Conservation (phyloP, 23 tunicate species). For the Ascidia mentula region DNA sequence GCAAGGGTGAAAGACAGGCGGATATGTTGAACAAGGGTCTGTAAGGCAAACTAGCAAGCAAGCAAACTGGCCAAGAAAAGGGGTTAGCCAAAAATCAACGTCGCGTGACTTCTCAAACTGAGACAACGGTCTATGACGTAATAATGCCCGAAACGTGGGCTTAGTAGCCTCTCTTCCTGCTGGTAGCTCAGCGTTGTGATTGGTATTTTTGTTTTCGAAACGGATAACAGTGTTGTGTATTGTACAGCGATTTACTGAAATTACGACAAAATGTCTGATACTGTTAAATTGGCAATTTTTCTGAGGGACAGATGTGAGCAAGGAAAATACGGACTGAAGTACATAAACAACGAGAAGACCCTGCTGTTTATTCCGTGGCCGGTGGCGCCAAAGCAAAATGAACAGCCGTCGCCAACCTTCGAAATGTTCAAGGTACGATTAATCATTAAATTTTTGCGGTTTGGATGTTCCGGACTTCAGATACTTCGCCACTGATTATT, state of each 20-base stretch:
- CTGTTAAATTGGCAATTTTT: conserved; percentile 71
- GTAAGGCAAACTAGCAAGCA: not conserved
- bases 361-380: conserved; percentile 81
- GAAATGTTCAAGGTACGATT: conserved; percentile 69
- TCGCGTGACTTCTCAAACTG: not conserved
- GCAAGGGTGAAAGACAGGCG: not conserved
- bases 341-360: conserved; percentile 43
- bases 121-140: conserved; percentile 2
- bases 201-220: not conserved
- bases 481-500: too few relatives aligned
- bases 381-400: conserved; percentile 61
- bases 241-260: too few relatives aligned
- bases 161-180: not conserved
- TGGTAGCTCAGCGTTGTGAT: not conserved
- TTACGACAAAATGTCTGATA: conserved; percentile 30
- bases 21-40: not conserved
- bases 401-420: conserved; percentile 62
- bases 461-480: too few relatives aligned
- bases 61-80: not conserved
- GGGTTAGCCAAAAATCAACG: not conserved
- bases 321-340: conserved; percentile 71
- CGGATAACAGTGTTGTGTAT: too few relatives aligned
- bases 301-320: conserved; percentile 74
- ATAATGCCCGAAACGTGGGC: not conserved
- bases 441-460: too few relatives aligned